Evolutionary conservation across 2,797 vertebrate genomes (phyloP).

Genomic region (Denticeps clupeoides): DNA sequence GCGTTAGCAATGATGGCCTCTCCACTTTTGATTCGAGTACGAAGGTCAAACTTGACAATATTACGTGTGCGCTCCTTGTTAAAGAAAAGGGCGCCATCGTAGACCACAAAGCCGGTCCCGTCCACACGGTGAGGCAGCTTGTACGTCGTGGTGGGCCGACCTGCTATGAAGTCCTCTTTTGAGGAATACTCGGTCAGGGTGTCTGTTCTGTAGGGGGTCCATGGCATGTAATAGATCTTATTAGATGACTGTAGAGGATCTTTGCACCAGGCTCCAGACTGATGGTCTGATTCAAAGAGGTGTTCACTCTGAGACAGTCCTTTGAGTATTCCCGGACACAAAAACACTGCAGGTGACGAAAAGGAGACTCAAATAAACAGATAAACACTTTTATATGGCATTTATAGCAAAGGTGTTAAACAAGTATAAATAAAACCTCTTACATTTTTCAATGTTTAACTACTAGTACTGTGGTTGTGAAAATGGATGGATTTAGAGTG

Average conservation of each 20-base stretch:
- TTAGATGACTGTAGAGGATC: constrained; percentile 93
- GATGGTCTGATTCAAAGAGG: constrained; percentile 95
- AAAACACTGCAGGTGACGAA: constrained; percentile 85
- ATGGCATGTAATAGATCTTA: constrained; percentile 99
- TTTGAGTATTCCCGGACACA: constrained; percentile 88
- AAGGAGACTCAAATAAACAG: not conserved
- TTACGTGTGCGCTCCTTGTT: constrained; percentile 97
- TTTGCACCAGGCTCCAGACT: constrained; percentile 97
- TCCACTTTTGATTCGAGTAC: constrained; percentile 94
- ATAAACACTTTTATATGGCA: not conserved
- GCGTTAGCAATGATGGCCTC: constrained; percentile 94
- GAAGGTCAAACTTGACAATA: constrained; percentile 93
- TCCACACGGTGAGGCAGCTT: constrained; percentile 94
- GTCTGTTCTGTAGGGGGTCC: constrained; percentile 93
- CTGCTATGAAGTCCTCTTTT: constrained; percentile 95
- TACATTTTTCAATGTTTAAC: not conserved
- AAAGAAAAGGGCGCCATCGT: constrained; percentile 92
- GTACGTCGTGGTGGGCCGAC: constrained; percentile 92
- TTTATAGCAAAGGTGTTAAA: not conserved
- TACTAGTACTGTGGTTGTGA: not conserved
- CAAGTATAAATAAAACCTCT: not conserved
- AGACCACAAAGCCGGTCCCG: constrained; percentile 95
- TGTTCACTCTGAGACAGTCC: constrained; percentile 97
- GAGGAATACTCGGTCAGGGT: constrained; percentile 94
- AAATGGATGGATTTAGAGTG: too few relatives aligned